Conservation (phyloP, 1,140 invertebrate species). For the Zaprionus gabonicus region DNA sequence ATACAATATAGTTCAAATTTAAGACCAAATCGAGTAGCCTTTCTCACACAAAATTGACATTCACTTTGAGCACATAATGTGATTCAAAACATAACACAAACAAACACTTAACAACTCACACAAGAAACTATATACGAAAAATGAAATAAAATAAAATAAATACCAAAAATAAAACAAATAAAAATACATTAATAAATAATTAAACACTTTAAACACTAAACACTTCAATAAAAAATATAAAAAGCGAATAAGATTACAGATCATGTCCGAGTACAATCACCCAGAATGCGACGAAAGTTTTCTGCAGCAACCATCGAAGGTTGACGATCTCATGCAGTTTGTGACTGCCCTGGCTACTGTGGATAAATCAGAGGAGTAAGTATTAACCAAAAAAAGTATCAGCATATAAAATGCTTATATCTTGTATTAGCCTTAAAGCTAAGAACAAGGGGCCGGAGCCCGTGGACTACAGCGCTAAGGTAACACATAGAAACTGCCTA, state of each 20-base stretch:
- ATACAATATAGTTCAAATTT: too few species aligned
- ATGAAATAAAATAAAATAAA: not conserved
- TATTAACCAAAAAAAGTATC: not conserved
- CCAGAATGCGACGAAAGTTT: constrained; percentile 49
- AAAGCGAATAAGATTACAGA: not conserved
- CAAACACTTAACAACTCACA: not conserved
- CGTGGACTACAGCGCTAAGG: not conserved
- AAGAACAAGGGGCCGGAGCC: not conserved
- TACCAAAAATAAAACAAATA: not conserved
- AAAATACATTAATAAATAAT: not conserved
- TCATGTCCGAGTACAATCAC: not conserved
- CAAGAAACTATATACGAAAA: constrained; percentile 2
- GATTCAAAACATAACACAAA: not conserved
- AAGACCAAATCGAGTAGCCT: not conserved
- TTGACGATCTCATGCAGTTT: constrained; percentile 36
- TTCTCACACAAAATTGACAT: not conserved
- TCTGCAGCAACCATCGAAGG: constrained; percentile 27
- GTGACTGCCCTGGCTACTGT: constrained; percentile 23
- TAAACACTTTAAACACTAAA: not conserved
- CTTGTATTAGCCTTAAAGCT: not conserved
- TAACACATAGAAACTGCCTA: constrained; percentile 14
- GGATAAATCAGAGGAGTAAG: constrained; percentile 51
- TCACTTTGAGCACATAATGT: not conserved
- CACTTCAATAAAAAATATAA: not conserved
- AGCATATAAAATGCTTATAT: not conserved